These are phyloP conservation scores for Polypterus bichir DNA, from an alignment of 2,113 vertebrate genomes.

Conservation along the genomic window DNA sequence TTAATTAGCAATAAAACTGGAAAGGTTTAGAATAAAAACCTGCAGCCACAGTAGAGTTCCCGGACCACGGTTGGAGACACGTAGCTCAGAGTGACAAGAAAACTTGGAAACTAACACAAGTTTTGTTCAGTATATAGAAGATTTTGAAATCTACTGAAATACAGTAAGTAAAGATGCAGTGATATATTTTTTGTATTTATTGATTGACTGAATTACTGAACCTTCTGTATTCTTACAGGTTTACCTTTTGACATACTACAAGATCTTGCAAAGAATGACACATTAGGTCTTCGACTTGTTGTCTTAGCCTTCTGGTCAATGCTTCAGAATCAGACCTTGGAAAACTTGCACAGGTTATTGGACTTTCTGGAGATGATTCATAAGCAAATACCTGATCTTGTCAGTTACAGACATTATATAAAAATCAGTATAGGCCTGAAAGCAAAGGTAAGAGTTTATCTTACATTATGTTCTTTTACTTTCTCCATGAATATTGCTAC, in stretches of 20 bases:
- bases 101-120: no score
- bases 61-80: no score
- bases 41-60: no score
- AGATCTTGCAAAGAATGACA: neutral
- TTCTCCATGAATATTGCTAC: no score
- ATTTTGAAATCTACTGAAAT: no score
- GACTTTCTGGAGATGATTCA: neutral
- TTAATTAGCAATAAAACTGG: no score
- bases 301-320: neutral
- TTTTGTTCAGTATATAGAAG: no score
- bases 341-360: neutral
- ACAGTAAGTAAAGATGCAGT: no score
- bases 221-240: neutral
- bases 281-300: neutral
- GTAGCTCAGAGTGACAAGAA: no score
- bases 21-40: no score
- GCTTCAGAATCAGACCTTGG: neutral
- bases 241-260: neutral
- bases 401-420: neutral
- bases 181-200: neutral
- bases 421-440: constrained; percentile 1
- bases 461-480: neutral
- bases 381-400: neutral
- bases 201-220: no score
- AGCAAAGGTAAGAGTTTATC: neutral